Evolutionary conservation across 2,797 vertebrate genomes (phyloP).

Genomic region (Philypnodon macrostomus): DNA sequence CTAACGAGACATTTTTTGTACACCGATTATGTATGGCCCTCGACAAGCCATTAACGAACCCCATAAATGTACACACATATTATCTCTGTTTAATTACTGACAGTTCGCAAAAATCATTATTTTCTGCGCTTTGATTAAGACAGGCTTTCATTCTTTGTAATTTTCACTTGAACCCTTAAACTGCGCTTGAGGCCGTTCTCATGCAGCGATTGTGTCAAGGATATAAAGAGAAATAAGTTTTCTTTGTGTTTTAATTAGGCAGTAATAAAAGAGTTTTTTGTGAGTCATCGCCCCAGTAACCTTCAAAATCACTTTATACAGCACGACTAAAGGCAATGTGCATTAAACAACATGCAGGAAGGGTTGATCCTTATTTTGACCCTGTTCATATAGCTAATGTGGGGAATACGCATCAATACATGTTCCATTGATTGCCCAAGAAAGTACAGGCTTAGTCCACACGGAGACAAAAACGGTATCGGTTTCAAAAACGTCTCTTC

Average conservation of each 20-base stretch:
- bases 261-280: not conserved
- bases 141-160: conserved; percentile 1
- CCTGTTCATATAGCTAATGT: too few species aligned
- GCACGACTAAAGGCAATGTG: too few species aligned
- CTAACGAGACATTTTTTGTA: conserved; percentile 46
- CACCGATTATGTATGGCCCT: conserved; percentile 25
- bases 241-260: not conserved
- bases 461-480: too few species aligned
- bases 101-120: conserved; percentile 13
- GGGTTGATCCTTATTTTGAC: too few species aligned
- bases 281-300: not conserved
- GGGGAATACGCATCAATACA: too few species aligned
- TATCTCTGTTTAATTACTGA: conserved; percentile 23
- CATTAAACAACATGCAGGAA: too few species aligned
- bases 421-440: too few species aligned
- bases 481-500: too few species aligned
- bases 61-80: conserved; percentile 30
- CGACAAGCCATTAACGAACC: conserved; percentile 35
- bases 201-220: not conserved
- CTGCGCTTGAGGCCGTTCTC: not conserved
- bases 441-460: too few species aligned
- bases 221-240: not conserved
- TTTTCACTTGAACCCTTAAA: not conserved
- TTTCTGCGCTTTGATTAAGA: conserved; percentile 12
- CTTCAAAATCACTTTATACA: too few species aligned